Evolutionary conservation across 2,888 invertebrate species (phyloP), one percentile per base, ranked within the genome.

Genomic region (Sthenelais limicola): DNA sequence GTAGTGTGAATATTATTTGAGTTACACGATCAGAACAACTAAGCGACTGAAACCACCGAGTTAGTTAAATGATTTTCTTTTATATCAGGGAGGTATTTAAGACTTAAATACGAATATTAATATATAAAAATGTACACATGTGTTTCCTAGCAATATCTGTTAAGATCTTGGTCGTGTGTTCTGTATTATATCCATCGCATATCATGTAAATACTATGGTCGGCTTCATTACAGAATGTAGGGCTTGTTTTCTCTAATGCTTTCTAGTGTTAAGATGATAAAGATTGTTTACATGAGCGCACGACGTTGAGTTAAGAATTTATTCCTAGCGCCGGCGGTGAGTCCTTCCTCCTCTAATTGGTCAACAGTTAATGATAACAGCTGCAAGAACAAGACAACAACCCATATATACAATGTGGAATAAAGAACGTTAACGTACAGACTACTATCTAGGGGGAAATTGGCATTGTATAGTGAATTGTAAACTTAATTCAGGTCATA

Each of bases 291-390:
- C n/a, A n/a, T n/a, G n/a, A n/a, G n/a, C n/a, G n/a, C n/a, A n/a
- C n/a, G n/a, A n/a, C n/a, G n/a, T 48, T 67, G 47, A 1, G 47
- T 48, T 26, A 1, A 30, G 18, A 68, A 52, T 48, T 68, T 68
- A 12, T 68, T 68, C 7, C 68, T 24, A 21, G 68, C 68, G 2
- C 68, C 52, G 9, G 30, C 51, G 1, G 68, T 68, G 2, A 68
- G 35, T 3, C 68, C 68, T 21, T 49, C 68, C 24, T 43, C 49
- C n/a, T 68, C 33, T 7, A 68, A 24, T 15, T 68, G 28, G 12
- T 49, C 24, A 18, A 51, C 68, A 1, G 49, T 48, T 26, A 68
- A n/a, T 21, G 3, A 2, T 12, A 28, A 32, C 28, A 67, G 48
- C 52, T 68, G 24, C 33, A 52, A 68, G 24, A 21, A 3, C 4